Base-by-base conservation (phyloP, 2,113 vertebrate genomes). In the Perca flavescens region DNA sequence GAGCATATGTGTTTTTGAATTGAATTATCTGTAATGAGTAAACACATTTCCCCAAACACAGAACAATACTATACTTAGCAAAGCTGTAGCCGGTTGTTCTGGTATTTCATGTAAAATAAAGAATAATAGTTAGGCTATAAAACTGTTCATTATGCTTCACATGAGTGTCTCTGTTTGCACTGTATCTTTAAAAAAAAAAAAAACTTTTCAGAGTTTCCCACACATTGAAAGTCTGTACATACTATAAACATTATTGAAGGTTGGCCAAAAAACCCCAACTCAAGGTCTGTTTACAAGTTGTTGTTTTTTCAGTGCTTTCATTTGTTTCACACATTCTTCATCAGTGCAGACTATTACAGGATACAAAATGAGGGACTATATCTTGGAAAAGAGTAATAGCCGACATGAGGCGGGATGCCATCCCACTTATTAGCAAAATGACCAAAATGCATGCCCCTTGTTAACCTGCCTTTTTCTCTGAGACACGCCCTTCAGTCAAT, bases 11-110 rank as follows among this genome's bases (percentile, higher is more conserved):
- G 80, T 77, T 49, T 77, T 76, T 88, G 84, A 93, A 92, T 53
- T 88, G 78, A 86, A 90, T 92, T 90, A 86, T 86, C 85, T 71
- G 70, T 87, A 86, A 86, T 86, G 83, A 89, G 85, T 88, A 88
- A 93, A 90, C 85, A 70, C 69, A 40, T 77, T 80, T 66, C 53
- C 43, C 66, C 25, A 14, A 77, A 83, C 52, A 74, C 19, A 77
- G 62, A 90, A 78, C 72, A 72, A 52, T 75, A 22, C 50, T 82
- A 65, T 79, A 60, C 73, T 86, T 88, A 71, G 57, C 22, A 71
- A 16, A 15, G 36, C 57, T 74, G 43, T 25, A 52, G 70, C n/a
- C 2, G 22, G 15, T 74, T 81, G 46, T 80, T 71, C 61, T 78
- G 21, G 19, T 58, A 34, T 83, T 86, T 89, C 15, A 47, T 40